A percentile compares a stretch with the other conserved stretches of the same genome.
Evolutionary conservation across 2,888 invertebrate species (phyloP).

Genomic region (Sturmia bella): DNA sequence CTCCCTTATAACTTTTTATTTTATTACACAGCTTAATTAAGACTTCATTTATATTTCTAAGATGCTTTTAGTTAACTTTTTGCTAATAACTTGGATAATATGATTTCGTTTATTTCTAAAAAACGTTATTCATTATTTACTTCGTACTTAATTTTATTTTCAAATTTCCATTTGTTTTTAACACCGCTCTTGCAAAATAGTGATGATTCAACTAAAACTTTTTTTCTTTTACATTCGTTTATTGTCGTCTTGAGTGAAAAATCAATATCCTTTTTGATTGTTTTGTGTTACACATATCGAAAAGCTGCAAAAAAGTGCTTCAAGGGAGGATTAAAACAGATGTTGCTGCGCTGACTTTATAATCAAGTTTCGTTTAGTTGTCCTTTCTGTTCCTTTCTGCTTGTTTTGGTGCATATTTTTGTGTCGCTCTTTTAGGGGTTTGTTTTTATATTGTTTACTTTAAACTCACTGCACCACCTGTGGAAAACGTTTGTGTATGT

Average conservation of each 20-base stretch:
- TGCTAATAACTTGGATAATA: constrained; percentile 2
- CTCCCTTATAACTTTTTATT: constrained; percentile 1
- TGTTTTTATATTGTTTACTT: constrained; percentile 54
- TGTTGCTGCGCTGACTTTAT: constrained; percentile 54
- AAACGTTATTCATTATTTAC: background rate
- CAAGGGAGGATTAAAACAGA: constrained; percentile 63
- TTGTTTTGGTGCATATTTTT: constrained; percentile 15
- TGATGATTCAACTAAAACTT: constrained; percentile 66
- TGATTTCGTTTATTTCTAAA: background rate
- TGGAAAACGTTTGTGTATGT: constrained; percentile 52
- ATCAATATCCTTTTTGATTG: constrained; percentile 65
- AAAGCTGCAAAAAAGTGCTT: constrained; percentile 22
- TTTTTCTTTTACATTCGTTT: constrained; percentile 52
- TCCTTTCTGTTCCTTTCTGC: constrained; percentile 30
- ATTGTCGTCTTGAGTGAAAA: constrained; percentile 64
- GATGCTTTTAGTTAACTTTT: background rate
- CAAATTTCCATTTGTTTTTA: constrained; percentile 29
- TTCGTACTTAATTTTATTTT: constrained; percentile 7
- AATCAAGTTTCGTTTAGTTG: constrained; percentile 7
- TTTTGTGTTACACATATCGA: constrained; percentile 38
- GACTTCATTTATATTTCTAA: background rate
- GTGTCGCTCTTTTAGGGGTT: constrained; percentile 33
- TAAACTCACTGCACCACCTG: constrained; percentile 47
- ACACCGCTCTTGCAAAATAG: constrained; percentile 54
- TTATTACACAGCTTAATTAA: background rate